Conservation (phyloP, 2,888 invertebrate species). For the Vesta saturnalis region DNA sequence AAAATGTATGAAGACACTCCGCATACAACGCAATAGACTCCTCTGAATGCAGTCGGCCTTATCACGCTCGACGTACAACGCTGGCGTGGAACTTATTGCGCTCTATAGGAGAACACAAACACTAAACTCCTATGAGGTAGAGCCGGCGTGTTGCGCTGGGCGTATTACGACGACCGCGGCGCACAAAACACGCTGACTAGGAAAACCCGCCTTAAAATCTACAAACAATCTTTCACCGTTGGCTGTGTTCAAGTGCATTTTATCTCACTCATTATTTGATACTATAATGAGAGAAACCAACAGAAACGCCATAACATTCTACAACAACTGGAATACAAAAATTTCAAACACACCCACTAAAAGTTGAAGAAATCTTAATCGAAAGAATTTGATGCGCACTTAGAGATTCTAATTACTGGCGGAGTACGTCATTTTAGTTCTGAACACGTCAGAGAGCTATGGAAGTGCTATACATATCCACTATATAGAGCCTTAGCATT, state of each 20-base stretch:
- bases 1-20: too few species aligned
- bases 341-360: not conserved
- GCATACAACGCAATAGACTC: too few species aligned
- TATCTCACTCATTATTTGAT: slow-evolving; percentile 9
- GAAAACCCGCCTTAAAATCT: too few species aligned
- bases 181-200: too few species aligned
- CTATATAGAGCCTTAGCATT: not conserved
- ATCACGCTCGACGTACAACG: too few species aligned
- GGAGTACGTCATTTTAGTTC: slow-evolving; percentile 6
- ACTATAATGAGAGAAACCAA: slow-evolving; percentile 17
- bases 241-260: slow-evolving; percentile 17
- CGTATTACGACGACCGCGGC: too few species aligned
- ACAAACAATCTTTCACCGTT: slow-evolving; percentile 2
- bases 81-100: too few species aligned
- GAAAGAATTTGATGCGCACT: slow-evolving; percentile 16
- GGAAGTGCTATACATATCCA: slow-evolving; percentile 21
- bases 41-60: too few species aligned
- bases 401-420: slow-evolving; percentile 12
- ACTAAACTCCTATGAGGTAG: too few species aligned
- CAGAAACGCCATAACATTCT: slow-evolving; percentile 7
- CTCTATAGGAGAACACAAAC: too few species aligned
- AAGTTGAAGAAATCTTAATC: not conserved
- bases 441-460: slow-evolving; percentile 12
- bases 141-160: too few species aligned
- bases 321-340: slow-evolving; percentile 13